Conservation (phyloP, 2,888 invertebrate species). For the Acanthosepion lycidas region DNA sequence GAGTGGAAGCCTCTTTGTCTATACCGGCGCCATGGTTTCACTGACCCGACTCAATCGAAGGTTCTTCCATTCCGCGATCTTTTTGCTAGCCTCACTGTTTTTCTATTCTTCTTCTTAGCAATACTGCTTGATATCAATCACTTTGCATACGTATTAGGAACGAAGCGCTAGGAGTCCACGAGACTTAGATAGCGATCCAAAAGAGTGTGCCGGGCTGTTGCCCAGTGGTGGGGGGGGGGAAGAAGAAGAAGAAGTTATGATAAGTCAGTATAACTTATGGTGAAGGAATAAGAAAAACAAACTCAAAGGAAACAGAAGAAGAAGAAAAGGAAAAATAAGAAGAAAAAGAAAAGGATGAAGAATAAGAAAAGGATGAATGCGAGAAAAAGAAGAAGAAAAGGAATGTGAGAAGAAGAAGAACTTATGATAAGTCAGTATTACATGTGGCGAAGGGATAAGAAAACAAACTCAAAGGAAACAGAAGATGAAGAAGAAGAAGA, state of each 20-base stretch:
- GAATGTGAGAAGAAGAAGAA: accelerated
- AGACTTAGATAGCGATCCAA: background rate
- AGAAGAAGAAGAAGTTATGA: background rate
- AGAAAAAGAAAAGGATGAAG: background rate
- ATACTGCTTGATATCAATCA: background rate
- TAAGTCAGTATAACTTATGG: background rate
- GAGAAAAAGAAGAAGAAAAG: accelerated
- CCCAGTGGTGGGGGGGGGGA: background rate
- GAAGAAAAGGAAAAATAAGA: background rate
- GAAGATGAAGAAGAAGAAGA: too few relatives aligned
- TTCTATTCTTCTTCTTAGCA: background rate
- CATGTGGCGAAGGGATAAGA: too few relatives aligned
- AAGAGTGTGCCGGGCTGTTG: background rate
- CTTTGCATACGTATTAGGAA: conserved; percentile 5
- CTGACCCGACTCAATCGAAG: conserved; percentile 16
- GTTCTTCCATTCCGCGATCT: background rate
- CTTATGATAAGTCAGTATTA: too few relatives aligned
- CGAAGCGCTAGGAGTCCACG: background rate
- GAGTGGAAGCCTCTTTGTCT: background rate
- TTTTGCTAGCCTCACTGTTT: background rate
- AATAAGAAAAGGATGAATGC: accelerated
- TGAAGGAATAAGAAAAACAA: background rate
- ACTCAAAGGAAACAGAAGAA: background rate
- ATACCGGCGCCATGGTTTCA: background rate
- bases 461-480: too few relatives aligned